Base-by-base conservation (phyloP, 2,113 vertebrate species). In the Oncorhynchus keta region DNA sequence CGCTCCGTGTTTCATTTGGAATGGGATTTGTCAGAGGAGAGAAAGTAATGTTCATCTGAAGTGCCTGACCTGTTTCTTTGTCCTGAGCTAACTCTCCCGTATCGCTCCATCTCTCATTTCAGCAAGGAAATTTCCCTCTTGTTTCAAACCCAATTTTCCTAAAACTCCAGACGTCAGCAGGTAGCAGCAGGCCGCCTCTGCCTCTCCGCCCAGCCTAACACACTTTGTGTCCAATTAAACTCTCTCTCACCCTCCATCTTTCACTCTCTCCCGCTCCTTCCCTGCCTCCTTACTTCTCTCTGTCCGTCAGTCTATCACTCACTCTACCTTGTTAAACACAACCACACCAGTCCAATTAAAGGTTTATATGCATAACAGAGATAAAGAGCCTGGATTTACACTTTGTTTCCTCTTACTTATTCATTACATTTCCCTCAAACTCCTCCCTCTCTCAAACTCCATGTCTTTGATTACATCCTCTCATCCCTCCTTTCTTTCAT, bases 181-280 rank as follows among this genome's bases (percentile, higher is more conserved):
- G 39, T 45, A 45, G 39, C 39, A 45, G 39, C 39, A 91, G 74
- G 51, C 83, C 71, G 49, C 75, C 72, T 55, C 77, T 66, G 78
- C 86, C 79, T 70, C 26, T 88, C 73, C 70, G 48, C 81, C 79
- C 82, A 79, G 84, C 76, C 59, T 70, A 83, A 82, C 67, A 75
- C 83, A 79, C 81, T 65, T 49, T 75, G 68, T 30, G 82, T 81
- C 88, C 91, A 93, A 92, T 94, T 92, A 91, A 90, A 92, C 39
- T 26, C 79, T 79, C 80, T 86, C 84, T 82, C 64, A 49, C 78
- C 81, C 57, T 83, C 73, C 74, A 74, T 74, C 73, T 76, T 70
- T 76, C 71, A 75, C 70, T 81, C 66, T 78, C n/a, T 26, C 26
- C 20, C 26, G 57, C 77, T 76, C 49, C 69, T 79, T 78, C 75